Conservation (phyloP, 37 sponge, comb jelly and placozoan genomes). For the Chondrilla cf. caribensis region DNA sequence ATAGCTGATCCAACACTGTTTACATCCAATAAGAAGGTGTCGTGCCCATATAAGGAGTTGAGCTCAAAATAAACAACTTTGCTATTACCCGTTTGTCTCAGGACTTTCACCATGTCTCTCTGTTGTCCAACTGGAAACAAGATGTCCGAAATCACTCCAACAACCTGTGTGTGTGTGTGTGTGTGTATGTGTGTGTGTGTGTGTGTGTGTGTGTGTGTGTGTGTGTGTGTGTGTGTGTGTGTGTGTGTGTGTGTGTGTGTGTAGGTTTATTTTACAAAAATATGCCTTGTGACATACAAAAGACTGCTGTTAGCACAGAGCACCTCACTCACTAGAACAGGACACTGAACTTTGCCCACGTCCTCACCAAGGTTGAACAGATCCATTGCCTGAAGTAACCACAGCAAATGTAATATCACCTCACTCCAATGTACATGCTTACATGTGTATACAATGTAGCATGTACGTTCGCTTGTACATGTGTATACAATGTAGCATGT, state of each 20-base stretch:
- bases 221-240: neutral
- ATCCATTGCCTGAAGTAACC: conserved; percentile 70
- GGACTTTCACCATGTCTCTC: conserved; percentile 48
- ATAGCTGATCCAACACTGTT: conserved; percentile 78
- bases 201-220: neutral
- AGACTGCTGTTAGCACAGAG: no score
- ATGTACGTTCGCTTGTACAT: no score
- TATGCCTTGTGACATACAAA: no score
- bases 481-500: no score
- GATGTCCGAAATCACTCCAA: conserved; percentile 70
- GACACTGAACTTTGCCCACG: conserved; percentile 51
- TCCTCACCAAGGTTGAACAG: conserved; percentile 71
- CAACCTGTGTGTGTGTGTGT: conserved; percentile 26
- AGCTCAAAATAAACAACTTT: conserved; percentile 62
- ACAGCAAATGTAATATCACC: neutral
- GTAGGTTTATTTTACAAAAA: no score
- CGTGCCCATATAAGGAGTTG: conserved; percentile 71
- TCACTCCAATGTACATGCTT: neutral
- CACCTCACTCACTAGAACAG: conserved; percentile 64
- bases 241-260: neutral
- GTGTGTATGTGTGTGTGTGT: neutral
- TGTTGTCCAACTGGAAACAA: conserved; percentile 76
- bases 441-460: neutral
- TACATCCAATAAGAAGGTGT: conserved; percentile 73
- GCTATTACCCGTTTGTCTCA: conserved; percentile 56